A percentile compares a stretch with the other conserved stretches of the same genome.
phyloP scores from a whole-genome alignment of 2,113 vertebrate genomes.

The Eleginops maclovinus region DNA sequence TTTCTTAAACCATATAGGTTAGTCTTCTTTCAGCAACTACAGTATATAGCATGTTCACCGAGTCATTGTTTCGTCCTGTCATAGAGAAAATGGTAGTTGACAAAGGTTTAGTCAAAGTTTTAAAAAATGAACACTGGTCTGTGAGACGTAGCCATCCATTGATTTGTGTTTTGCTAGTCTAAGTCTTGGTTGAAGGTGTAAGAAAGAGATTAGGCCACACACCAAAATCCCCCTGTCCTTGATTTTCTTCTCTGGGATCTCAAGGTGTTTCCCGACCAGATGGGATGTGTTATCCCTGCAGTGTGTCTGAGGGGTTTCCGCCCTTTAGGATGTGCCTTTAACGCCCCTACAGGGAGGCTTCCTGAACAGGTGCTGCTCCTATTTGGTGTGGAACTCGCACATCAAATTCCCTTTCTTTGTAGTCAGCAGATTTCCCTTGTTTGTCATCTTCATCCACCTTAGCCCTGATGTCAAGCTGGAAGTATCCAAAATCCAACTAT shows the following conservation, averaged over 20 bases:
- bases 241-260: not conserved
- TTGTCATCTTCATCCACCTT: not conserved
- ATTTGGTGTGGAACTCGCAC: not conserved
- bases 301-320: not conserved
- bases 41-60: too few species aligned
- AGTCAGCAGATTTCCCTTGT: conserved; percentile 1
- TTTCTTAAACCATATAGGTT: too few species aligned
- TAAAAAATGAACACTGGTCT: not conserved
- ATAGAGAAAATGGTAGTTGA: too few species aligned
- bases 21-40: too few species aligned
- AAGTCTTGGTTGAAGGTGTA: not conserved
- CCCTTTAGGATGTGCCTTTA: conserved; percentile 1
- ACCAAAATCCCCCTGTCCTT: not conserved
- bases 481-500: not conserved
- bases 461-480: too few species aligned
- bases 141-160: not conserved
- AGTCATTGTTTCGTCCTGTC: too few species aligned
- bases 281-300: conserved; percentile 24
- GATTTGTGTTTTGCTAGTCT: too few species aligned
- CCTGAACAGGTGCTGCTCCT: not conserved
- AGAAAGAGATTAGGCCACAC: not conserved
- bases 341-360: conserved; percentile 7
- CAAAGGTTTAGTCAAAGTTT: too few species aligned
- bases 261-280: conserved; percentile 18
- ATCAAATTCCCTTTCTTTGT: not conserved